Evolutionary conservation across 2,888 invertebrate genomes (phyloP), one percentile per base, ranked within the genome.

Genomic region (Flexamia atlantica): DNA sequence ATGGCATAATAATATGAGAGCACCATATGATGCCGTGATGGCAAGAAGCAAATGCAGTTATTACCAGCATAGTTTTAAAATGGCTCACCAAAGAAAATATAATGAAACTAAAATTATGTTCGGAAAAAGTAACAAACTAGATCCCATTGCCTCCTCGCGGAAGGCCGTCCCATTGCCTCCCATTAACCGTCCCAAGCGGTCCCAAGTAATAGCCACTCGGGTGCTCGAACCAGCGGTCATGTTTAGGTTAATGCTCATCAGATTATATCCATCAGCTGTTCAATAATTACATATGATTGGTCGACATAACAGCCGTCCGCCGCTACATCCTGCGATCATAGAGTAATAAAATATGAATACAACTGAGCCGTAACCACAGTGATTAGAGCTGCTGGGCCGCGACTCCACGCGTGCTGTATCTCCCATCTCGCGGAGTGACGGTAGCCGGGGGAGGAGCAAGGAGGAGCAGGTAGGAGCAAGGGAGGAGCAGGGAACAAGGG

Each of bases 191-290:
- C n/a, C n/a, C n/a, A n/a, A n/a, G n/a, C n/a, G n/a, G n/a, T n/a
- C n/a, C 23, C 53, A 53, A 2, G 30, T 64, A 64, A 64, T 64
- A 12, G 64, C 28, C 20, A 23, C 70, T 9, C 32, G 40, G 20
- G 40, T 20, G 70, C 32, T 14, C 40, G 9, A 36, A 12, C 36
- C 23, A 36, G 70, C 70, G 25, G 36, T 46, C 76, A 50, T 46
- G 76, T 76, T 76, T 46, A 76, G 76, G 76, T 76, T 76, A 76
- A 76, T 76, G 76, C 76, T 76, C 76, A 76, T 76, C 76, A 76
- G 76, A 76, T 76, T 76, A 46, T 76, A 76, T 46, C 76, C 76
- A 46, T 46, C 76, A 46, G 76, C 76, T 76, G 76, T 76, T 46
- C 76, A 50, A 76, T 76, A 76, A 76, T 76, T 50, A 46, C 76